phyloP scores from a whole-genome alignment of 1,140 invertebrate genomes.

The Rhopalosiphum padi region DNA sequence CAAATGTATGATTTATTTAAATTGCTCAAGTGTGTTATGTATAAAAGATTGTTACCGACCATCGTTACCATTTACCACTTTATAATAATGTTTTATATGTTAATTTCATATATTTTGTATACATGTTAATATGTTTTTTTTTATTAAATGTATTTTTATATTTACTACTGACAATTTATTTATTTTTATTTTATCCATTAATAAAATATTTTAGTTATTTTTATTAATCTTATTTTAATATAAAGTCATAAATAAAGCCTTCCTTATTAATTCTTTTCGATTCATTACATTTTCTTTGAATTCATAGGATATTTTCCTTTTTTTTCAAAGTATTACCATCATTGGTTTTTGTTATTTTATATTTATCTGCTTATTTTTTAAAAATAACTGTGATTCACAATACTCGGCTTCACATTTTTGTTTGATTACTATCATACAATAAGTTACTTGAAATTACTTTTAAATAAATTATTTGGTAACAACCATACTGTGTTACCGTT shows the following conservation, averaged over 20 bases:
- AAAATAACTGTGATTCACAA: background rate
- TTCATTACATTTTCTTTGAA: background rate
- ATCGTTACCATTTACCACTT: slow-evolving; percentile 41
- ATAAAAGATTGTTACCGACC: slow-evolving; percentile 4
- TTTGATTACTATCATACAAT: background rate
- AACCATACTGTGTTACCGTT: background rate
- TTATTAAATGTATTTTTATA: slow-evolving; percentile 12
- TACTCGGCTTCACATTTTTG: background rate
- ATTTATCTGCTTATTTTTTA: background rate
- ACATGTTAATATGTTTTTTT: slow-evolving; percentile 25
- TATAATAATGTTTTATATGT: background rate
- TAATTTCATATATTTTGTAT: background rate
- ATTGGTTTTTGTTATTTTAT: background rate
- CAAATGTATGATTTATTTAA: slow-evolving; percentile 2
- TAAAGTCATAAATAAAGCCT: too few species aligned
- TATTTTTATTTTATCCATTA: background rate
- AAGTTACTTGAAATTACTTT: background rate
- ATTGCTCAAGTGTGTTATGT: slow-evolving; percentile 38
- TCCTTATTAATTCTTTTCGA: background rate
- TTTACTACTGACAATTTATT: background rate
- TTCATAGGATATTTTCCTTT: background rate
- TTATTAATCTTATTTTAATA: too few species aligned
- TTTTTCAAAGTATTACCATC: background rate
- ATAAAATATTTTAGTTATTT: background rate
- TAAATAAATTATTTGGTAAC: background rate